Evolutionary conservation across 2,797 vertebrate genomes (phyloP), one percentile per base, ranked within the genome.

Genomic region (Rhinoraja longicauda): DNA sequence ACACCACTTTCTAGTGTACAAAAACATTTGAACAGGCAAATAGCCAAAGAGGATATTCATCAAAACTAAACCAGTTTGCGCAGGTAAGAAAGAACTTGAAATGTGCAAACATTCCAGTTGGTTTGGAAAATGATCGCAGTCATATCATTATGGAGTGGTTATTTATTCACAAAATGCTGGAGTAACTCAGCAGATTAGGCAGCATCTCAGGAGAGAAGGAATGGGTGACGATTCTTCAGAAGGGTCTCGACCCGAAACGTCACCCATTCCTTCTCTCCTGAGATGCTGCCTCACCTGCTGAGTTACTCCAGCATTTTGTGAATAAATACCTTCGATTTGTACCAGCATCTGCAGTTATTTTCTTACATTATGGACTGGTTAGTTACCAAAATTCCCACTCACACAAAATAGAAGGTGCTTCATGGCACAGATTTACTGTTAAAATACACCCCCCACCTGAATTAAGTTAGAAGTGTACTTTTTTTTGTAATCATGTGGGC

Each of bases 1-100:
- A 36, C 90, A 70, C 90, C 90, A 90, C 32, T 70, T 90, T 53
- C 67, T 39, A 92, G 70, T 24, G 36, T 92, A 53, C 59, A 88
- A 88, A 67, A 88, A 6, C 5, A 62, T 88, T 88, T 88, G 59
- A 67, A 12, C 59, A 21, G 84, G 59, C 59, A 88, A 67, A 88
- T 10, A 36, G n/a, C 84, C 59, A 32, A 36, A 67, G 64, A n/a
- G 4, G n/a, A 67, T 88, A 64, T 67, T 67, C 67, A 19, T 67
- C 5, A 88, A 64, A 64, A 88, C n/a, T 64, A 88, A 64, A 88
- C 64, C 36, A 88, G 84, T 88, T 88, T n/a, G 59, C 19, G 57
- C 57, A 7, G 62, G 57, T 86, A 86, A 62, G 17, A n/a, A n/a
- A 62, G 57, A 64, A 86, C 57, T 86, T 86, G 57, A 57, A 86